Base-by-base conservation (phyloP, 1,140 invertebrate species). In the Odontomachus brunneus region DNA sequence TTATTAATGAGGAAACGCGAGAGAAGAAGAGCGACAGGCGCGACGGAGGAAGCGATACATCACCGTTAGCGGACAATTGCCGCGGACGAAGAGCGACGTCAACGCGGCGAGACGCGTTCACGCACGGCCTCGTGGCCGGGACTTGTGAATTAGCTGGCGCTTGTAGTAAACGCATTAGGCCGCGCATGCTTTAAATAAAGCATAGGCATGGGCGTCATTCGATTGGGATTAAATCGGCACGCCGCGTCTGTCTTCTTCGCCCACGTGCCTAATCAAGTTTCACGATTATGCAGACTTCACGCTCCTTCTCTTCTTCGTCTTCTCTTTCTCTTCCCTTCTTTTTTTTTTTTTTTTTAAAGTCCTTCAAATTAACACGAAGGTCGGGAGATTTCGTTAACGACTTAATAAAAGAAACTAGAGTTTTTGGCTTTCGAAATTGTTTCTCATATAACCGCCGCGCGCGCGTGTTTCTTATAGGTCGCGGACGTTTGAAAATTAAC, bases 151-250 rank as follows among this genome's bases (percentile, higher is more conserved):
- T 80, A 80, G 24, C 7, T 22, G 33, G 66, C 65, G 19, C 33
- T 55, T 55, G 63, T 78, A 80, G 65, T 80, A 80, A 80, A 71
- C 75, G 51, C 65, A 55, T 69, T 66, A 24, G n/a, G 53, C 53
- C 19, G 26, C 19, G 60, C 14, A 2, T 3, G 63, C 11, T 71
- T 80, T 69, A 80, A 80, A 80, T 80, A 59, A 71, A 80, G 51
- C 65, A n/a, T 29, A 5, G 11, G 11, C 51, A 44, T 7, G 9
- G 53, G 14, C 65, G 33, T 69, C 29, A 78, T 78, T 69, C 49
- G 75, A 80, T 80, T 57, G 53, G 44, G 24, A 75, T 75, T 26
- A 48, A n/a, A 75, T 62, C 38, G 71, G 15, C 33, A 19, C 60
- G 48, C n/a, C n/a, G 53, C 19, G 12, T 57, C 12, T 38, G 63